Evolutionary conservation across 1,140 invertebrate species (phyloP), one percentile per base, ranked within the genome.

Genomic region (Pollicipes pollicipes): DNA sequence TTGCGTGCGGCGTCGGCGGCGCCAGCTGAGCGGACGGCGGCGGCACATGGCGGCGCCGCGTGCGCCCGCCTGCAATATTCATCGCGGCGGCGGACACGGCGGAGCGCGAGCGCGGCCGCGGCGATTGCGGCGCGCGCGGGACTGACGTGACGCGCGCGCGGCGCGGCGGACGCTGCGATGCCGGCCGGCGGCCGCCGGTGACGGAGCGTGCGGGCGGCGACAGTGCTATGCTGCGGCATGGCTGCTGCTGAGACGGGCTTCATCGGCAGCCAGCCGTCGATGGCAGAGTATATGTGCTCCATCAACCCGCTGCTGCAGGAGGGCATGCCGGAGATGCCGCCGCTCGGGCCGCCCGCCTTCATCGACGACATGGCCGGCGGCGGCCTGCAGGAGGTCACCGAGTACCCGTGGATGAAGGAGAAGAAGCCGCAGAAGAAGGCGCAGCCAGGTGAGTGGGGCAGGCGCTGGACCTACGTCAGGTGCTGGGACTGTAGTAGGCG

Each of bases 301-400:
- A 66, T 66, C 64, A 66, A 66, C 64, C 64, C 64, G 64, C 64
- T 66, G n/a, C 64, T 66, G 45, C 45, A 58, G 45, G 45, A 58
- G 45, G 2, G 13, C 13, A 10, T 58, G 45, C 45, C 45, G 45
- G 45, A 58, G 45, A 58, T 58, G 45, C 13, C 45, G 45, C 45
- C 45, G 45, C 45, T 58, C 10, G 45, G 45, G 17, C 13, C 45
- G 45, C 45, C 45, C 13, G 45, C 45, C 45, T 10, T 2, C 45
- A 21, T 58, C 45, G 13, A 21, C 6, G 45, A 58, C 45, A 21
- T 21, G 10, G 24, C 24, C 13, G 45, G 45, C 45, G 45, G 13
- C 45, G 45, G 45, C 45, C 13, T 58, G 45, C 45, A 66, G 28
- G 28, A 66, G 24, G 28, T 29, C 64, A 29, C 27, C 64, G 64